Conservation (phyloP, 2,888 invertebrate species). For the Heliconius cydno region DNA sequence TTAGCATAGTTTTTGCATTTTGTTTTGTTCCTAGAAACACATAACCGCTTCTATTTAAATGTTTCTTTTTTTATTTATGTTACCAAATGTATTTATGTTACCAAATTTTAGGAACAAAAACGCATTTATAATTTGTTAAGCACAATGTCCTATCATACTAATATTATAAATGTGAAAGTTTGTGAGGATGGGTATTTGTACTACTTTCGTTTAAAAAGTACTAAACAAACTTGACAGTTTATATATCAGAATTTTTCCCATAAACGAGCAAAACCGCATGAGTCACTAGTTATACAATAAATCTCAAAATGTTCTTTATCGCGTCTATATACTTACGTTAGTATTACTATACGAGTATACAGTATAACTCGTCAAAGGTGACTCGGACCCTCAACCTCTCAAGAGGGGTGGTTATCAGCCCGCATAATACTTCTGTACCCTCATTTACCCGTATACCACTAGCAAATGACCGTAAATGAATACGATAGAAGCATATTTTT, state of each 20-base stretch:
- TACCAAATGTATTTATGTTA: too few relatives aligned
- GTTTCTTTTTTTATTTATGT: too few relatives aligned
- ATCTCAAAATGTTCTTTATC: not conserved
- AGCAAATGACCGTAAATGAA: slow-evolving; percentile 32
- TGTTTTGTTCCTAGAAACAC: not conserved
- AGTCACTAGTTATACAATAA: not conserved
- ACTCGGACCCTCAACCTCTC: slow-evolving; percentile 38
- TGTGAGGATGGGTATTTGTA: too few relatives aligned
- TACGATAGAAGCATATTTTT: slow-evolving; percentile 26
- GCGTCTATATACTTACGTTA: not conserved
- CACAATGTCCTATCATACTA: too few relatives aligned
- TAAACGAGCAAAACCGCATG: too few relatives aligned
- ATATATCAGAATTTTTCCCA: too few relatives aligned
- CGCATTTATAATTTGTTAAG: too few relatives aligned
- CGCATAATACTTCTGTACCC: slow-evolving; percentile 40
- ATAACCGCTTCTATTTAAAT: too few relatives aligned
- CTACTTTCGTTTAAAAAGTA: too few relatives aligned
- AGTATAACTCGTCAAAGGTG: slow-evolving; percentile 31
- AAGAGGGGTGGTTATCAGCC: slow-evolving; percentile 39
- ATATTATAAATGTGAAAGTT: too few relatives aligned
- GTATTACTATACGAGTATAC: not conserved
- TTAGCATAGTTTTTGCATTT: not conserved
- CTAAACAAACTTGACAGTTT: too few relatives aligned
- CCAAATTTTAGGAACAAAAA: too few relatives aligned
- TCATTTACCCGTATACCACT: slow-evolving; percentile 32